Percentiles rank a stretch among this genome's conserved stretches.
Conservation (phyloP, 2,113 vertebrate species). For the Astur gentilis region DNA sequence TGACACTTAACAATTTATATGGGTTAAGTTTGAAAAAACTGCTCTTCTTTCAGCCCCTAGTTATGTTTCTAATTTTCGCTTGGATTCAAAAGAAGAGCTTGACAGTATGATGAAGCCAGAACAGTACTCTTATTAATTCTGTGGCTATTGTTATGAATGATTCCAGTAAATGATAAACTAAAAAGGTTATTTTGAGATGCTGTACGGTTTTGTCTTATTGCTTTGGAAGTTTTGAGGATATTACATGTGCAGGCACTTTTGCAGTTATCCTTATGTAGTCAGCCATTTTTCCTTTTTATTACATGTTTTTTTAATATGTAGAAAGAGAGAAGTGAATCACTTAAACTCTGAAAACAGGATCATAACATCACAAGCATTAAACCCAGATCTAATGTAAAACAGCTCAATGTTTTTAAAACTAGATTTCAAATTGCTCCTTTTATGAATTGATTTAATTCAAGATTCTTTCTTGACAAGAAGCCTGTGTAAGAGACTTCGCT, state of each 20-base stretch:
- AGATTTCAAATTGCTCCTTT: background rate
- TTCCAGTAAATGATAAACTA: background rate
- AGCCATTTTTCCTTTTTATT: background rate
- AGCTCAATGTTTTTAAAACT: background rate
- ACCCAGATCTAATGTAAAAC: background rate
- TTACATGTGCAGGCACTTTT: background rate
- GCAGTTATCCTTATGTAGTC: background rate
- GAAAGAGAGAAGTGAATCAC: background rate
- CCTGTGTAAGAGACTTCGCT: background rate
- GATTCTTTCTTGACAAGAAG: background rate
- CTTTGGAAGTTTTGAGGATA: background rate
- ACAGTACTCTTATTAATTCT: background rate
- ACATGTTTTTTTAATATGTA: accelerated
- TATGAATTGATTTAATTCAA: background rate
- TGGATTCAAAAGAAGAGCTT: background rate
- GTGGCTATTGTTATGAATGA: background rate
- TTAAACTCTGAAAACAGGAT: background rate
- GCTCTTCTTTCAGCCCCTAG: background rate
- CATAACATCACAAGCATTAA: background rate
- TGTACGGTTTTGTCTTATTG: background rate
- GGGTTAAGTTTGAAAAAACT: background rate
- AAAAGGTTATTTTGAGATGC: background rate
- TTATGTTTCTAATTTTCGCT: background rate
- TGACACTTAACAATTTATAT: background rate
- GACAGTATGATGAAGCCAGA: background rate